phyloP scores from a whole-genome alignment of 2,797 vertebrate genomes.

The Merluccius polli region DNA sequence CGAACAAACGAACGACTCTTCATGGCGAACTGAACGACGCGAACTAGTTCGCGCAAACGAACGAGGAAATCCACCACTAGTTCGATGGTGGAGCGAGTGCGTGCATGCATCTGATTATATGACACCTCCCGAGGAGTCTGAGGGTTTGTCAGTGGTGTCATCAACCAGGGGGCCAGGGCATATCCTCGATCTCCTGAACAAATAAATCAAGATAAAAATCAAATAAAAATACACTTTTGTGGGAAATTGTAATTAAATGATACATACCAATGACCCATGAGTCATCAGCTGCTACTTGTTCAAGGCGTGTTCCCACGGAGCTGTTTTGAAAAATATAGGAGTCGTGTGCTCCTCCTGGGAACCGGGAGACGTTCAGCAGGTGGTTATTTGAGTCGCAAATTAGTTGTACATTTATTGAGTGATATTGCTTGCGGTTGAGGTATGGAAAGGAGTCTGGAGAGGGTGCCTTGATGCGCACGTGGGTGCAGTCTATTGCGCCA shows the following conservation, averaged over 20 bases:
- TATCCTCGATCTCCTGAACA: conserved; percentile 23
- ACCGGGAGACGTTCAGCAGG: conserved; percentile 8
- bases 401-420: conserved; percentile 10
- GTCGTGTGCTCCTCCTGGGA: background rate
- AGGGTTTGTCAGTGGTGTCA: conserved; percentile 26
- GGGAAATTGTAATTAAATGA: conserved; percentile 24
- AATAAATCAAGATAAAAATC: conserved; percentile 17
- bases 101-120: conserved; percentile 11
- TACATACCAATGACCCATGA: conserved; percentile 18
- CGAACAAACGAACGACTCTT: too few relatives aligned
- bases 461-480: conserved; percentile 11
- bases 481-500: conserved; percentile 19
- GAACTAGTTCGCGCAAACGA: too few relatives aligned
- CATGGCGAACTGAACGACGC: too few relatives aligned
- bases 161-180: conserved; percentile 20
- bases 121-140: conserved; percentile 19
- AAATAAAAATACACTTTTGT: conserved; percentile 14
- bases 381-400: conserved; percentile 8
- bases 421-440: conserved; percentile 10
- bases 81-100: background rate
- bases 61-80: too few relatives aligned
- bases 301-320: background rate
- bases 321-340: conserved; percentile 6
- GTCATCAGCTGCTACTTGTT: conserved; percentile 15
- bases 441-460: conserved; percentile 12